phyloP scores from a whole-genome alignment of 1,140 invertebrate genomes.

The Reticulitermes speratus region DNA sequence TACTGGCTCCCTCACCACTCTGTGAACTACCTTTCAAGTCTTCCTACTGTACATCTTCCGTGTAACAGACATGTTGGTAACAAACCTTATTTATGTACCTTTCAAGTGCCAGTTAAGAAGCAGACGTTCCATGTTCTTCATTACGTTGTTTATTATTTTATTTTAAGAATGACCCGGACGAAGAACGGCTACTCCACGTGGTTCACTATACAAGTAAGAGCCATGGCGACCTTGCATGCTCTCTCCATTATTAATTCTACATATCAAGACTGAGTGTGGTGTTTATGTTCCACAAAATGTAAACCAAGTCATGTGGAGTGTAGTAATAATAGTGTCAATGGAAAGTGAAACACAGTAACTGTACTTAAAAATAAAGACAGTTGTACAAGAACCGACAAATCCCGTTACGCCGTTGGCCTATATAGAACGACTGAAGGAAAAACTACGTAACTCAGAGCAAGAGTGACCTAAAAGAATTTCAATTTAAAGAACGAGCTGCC shows the following conservation, averaged over 20 bases:
- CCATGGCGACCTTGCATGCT: neutral
- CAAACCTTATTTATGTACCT: too few species aligned
- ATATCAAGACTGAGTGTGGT: neutral
- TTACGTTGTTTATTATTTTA: too few species aligned
- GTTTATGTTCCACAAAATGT: neutral
- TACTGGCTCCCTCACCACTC: too few species aligned
- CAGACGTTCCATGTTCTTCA: too few species aligned
- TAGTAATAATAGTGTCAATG: constrained; percentile 3
- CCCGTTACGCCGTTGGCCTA: constrained; percentile 3
- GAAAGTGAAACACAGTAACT: constrained; percentile 12
- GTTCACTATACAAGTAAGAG: neutral
- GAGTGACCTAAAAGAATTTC: neutral
- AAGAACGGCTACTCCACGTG: too few species aligned
- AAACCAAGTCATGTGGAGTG: neutral
- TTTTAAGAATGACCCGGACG: too few species aligned
- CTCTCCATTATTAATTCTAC: too few species aligned
- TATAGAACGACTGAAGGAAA: neutral
- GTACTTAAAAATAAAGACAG: neutral
- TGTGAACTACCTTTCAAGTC: too few species aligned
- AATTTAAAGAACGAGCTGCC: neutral
- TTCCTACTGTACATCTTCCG: too few species aligned
- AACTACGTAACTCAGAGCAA: neutral
- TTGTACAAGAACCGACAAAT: neutral
- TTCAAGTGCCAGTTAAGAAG: too few species aligned
- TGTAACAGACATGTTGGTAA: too few species aligned